A percentile compares a stretch with the other conserved stretches of the same genome.
phyloP scores from a whole-genome alignment of 1,140 invertebrate genomes.

The Liolophura sinensis region DNA sequence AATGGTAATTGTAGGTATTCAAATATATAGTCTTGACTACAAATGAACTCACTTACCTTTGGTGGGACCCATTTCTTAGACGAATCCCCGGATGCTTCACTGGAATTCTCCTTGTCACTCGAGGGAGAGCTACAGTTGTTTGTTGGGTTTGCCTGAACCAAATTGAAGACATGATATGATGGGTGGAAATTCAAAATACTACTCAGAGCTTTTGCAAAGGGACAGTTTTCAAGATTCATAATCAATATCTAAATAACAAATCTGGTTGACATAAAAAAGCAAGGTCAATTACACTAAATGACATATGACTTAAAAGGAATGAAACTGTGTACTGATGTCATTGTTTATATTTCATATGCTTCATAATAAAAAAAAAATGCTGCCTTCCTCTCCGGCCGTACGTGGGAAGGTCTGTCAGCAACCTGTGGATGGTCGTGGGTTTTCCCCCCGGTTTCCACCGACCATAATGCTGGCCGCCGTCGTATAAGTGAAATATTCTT shows the following conservation, averaged over 20 bases:
- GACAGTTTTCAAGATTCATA: no score
- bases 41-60: constrained; percentile 30
- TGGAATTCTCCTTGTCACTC: constrained; percentile 54
- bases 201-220: no score
- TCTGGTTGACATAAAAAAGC: constrained; percentile 20
- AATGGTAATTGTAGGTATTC: no score
- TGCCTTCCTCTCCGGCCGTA: no score
- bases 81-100: constrained; percentile 27
- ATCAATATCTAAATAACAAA: no score
- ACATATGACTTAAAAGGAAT: not conserved
- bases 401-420: no score
- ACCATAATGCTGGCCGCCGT: no score
- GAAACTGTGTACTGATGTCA: not conserved
- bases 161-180: constrained; percentile 21
- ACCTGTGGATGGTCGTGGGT: no score
- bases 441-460: no score
- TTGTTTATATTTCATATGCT: not conserved
- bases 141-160: constrained; percentile 8
- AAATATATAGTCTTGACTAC: no score
- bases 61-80: constrained; percentile 52
- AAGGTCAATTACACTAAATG: constrained; percentile 5
- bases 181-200: constrained; percentile 27
- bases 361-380: constrained; percentile 10
- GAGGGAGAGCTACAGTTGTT: constrained; percentile 53
- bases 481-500: no score